Evolutionary conservation across 2,113 vertebrate species (phyloP), one percentile per base, ranked within the genome.

Genomic region (Anolis sagrei): DNA sequence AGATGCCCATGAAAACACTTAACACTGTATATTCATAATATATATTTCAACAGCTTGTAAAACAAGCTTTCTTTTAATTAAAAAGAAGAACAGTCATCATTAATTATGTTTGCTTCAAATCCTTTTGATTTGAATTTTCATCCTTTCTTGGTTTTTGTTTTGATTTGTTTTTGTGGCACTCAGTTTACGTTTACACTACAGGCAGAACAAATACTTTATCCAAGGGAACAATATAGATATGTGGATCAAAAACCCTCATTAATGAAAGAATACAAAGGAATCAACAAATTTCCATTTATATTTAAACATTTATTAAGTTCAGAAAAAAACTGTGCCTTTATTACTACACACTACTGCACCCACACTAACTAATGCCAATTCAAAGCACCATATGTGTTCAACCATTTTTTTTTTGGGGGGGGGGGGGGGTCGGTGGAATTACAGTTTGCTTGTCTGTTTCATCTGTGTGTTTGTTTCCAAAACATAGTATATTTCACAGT

Each of bases 1-100:
- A 81, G 36, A 85, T 49, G 76, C 69, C 27, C 88, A 32, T 83
- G 83, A 83, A 36, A 86, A 88, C 64, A 61, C 54, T 86, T 86
- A 48, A 76, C 62, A 86, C 1, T 51, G 81, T 0, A 90, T 34
- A 82, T 48, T 9, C 62, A 69, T 10, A 77, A 13, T 21, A 2
- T 76, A 69, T 49, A 10, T 32, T 36, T 83, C 25, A 84, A 61
- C 0, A 88, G 29, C 44, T 21, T 88, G 61, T 86, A 7, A 44
- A 85, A 85, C 23, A 58, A 85, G 27, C 27, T 83, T 74, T 58
- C 74, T 61, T 79, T 83, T 9, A 77, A 83, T 79, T 66, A 77
- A 89, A 86, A 3, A 23, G 68, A 16, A 23, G 32, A 48, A 76
- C 16, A 7, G 3, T 81, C 69, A 21, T 66, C 64, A 81, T 68